These are phyloP conservation scores for Drosophila baimaii DNA, from an alignment of 1,140 invertebrate species.

Conservation along the genomic window DNA sequence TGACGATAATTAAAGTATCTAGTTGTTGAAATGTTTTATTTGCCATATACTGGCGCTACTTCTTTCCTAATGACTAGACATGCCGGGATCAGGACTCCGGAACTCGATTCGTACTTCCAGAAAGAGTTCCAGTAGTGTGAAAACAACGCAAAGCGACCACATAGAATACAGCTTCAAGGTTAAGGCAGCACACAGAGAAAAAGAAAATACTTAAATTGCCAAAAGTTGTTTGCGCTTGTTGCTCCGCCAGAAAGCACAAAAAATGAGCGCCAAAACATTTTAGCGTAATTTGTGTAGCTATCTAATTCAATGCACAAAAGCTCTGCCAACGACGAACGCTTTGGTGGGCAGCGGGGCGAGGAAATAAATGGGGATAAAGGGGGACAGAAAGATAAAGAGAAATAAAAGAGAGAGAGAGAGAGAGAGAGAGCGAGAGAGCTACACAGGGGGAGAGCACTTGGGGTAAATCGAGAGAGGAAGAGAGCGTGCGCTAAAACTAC, in stretches of 20 bases:
- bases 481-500: slow-evolving; percentile 48
- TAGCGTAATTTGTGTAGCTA: slow-evolving; percentile 74
- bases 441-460: neutral
- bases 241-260: slow-evolving; percentile 48
- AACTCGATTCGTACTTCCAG: neutral
- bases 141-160: slow-evolving; percentile 17
- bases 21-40: neutral
- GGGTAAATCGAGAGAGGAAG: slow-evolving; percentile 10
- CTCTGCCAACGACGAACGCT: slow-evolving; percentile 32
- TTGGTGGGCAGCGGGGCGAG: neutral
- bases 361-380: neutral
- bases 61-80: neutral
- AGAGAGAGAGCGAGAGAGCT: slow-evolving; percentile 1
- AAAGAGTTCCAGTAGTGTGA: neutral
- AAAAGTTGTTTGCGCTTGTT: slow-evolving; percentile 72
- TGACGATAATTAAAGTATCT: neutral
- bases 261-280: slow-evolving; percentile 75
- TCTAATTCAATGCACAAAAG: slow-evolving; percentile 79
- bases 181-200: slow-evolving; percentile 58
- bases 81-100: neutral
- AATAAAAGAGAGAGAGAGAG: neutral
- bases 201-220: slow-evolving; percentile 45
- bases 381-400: slow-evolving; percentile 10
- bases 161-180: slow-evolving; percentile 66
- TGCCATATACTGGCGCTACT: neutral